Evolutionary conservation across 2,113 vertebrate species (phyloP).

Genomic region (Acanthochromis polyacanthus): DNA sequence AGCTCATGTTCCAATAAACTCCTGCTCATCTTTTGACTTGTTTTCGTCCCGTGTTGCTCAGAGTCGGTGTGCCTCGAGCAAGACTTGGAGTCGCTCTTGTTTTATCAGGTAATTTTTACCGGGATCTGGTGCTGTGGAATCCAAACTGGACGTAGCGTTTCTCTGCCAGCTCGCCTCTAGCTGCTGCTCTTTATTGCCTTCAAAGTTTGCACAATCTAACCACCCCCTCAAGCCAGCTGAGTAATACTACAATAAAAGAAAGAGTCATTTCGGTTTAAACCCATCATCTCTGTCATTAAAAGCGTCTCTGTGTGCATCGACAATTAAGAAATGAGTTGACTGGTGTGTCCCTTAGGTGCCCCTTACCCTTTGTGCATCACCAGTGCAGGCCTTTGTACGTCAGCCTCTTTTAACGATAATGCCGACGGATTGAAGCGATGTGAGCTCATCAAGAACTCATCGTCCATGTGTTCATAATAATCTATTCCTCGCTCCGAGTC

Average conservation of each 20-base stretch:
- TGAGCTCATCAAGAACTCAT: conserved; percentile 73
- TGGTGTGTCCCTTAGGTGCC: conserved; percentile 3
- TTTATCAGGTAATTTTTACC: conserved; percentile 45
- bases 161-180: neutral
- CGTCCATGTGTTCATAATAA: conserved; percentile 76
- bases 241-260: neutral
- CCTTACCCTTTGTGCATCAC: conserved; percentile 3
- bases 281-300: neutral
- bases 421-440: conserved; percentile 44
- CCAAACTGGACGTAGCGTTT: neutral
- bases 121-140: conserved; percentile 10
- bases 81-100: conserved; percentile 18
- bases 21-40: conserved; percentile 32
- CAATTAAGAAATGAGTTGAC: conserved; percentile 12
- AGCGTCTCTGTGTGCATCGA: conserved; percentile 4
- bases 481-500: conserved; percentile 70
- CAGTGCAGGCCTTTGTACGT: conserved; percentile 35
- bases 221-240: neutral
- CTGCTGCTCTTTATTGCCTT: neutral
- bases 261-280: neutral
- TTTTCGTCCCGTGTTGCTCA: conserved; percentile 15
- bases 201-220: conserved; percentile 9
- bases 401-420: conserved; percentile 38
- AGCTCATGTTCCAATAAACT: conserved; percentile 28
- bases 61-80: conserved; percentile 11